These are phyloP conservation scores for Falcaria lacertinaria DNA, from an alignment of 2,888 invertebrate genomes.

Conservation along the genomic window DNA sequence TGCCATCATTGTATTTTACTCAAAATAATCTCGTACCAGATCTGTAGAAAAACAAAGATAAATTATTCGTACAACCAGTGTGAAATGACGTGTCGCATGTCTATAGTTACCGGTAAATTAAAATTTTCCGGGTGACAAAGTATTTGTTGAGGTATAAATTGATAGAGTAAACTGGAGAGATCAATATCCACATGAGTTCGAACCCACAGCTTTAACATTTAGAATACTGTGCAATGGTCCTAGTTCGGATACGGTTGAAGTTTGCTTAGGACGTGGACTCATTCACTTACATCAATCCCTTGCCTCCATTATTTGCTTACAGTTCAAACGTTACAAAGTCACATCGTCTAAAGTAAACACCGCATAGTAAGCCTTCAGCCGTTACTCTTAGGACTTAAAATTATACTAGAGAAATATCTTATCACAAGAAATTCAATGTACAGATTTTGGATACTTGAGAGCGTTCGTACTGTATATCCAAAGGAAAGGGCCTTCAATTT, in stretches of 20 bases:
- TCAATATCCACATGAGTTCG: constrained; percentile 42
- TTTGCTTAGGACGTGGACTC: constrained; percentile 69
- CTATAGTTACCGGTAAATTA: constrained; percentile 11
- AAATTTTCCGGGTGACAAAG: constrained; percentile 20
- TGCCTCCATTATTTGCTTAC: constrained; percentile 65
- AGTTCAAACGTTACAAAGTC: constrained; percentile 38
- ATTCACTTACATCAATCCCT: constrained; percentile 65
- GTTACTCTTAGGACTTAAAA: constrained; percentile 26
- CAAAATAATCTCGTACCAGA: too few relatives aligned
- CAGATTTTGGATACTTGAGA: constrained; percentile 39
- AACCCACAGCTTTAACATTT: constrained; percentile 37
- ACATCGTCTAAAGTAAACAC: constrained; percentile 26
- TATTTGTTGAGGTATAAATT: constrained; percentile 27
- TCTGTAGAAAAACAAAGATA: too few relatives aligned
- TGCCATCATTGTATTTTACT: too few relatives aligned
- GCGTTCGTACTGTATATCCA: constrained; percentile 39
- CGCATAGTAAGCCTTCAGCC: constrained; percentile 32
- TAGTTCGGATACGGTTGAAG: constrained; percentile 54
- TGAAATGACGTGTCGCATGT: constrained; percentile 8
- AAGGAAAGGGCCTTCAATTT: constrained; percentile 40
- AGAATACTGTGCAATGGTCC: constrained; percentile 49
- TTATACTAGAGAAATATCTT: constrained; percentile 13
- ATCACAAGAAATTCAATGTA: constrained; percentile 19
- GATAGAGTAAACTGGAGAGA: constrained; percentile 41
- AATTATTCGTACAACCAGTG: background rate